Conservation (phyloP, 2,113 vertebrate genomes). For the Neogobius melanostomus region DNA sequence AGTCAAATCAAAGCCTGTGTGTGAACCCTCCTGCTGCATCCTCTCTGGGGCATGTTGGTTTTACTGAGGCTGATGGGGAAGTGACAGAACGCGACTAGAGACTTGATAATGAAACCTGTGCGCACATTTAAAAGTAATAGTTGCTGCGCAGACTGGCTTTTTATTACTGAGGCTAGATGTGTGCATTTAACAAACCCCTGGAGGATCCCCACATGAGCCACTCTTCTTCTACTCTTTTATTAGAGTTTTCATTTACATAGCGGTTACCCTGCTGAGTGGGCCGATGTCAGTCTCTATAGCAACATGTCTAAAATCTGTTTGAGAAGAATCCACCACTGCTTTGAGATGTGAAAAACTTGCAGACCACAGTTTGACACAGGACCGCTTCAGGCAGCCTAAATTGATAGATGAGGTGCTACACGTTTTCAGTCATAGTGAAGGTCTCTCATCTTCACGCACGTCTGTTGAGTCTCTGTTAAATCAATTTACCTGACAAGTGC, state of each 20-base stretch:
- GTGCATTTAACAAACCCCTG: not conserved
- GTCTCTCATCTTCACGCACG: no score
- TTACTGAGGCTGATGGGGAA: slow-evolving; percentile 14
- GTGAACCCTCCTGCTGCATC: not conserved
- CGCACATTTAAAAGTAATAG: not conserved
- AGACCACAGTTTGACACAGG: not conserved
- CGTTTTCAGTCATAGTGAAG: no score
- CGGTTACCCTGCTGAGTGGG: slow-evolving; percentile 11
- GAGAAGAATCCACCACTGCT: not conserved
- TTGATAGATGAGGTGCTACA: no score
- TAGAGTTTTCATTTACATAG: slow-evolving; percentile 20
- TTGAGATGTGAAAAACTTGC: not conserved
- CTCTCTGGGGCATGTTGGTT: not conserved
- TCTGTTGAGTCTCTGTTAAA: no score
- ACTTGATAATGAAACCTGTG: not conserved
- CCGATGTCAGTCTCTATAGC: slow-evolving; percentile 24
- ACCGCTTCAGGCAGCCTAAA: no score
- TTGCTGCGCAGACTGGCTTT: not conserved
- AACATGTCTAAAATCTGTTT: slow-evolving; percentile 9
- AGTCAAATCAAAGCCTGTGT: not conserved
- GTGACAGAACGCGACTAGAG: not conserved
- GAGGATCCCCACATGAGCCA: not conserved
- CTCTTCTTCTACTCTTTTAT: slow-evolving; percentile 8
- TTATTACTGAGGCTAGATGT: not conserved
- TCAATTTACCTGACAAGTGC: no score